Evolutionary conservation across 2,888 invertebrate genomes (phyloP), one percentile per base, ranked within the genome.

Genomic region (Leptinotarsa haldemani): DNA sequence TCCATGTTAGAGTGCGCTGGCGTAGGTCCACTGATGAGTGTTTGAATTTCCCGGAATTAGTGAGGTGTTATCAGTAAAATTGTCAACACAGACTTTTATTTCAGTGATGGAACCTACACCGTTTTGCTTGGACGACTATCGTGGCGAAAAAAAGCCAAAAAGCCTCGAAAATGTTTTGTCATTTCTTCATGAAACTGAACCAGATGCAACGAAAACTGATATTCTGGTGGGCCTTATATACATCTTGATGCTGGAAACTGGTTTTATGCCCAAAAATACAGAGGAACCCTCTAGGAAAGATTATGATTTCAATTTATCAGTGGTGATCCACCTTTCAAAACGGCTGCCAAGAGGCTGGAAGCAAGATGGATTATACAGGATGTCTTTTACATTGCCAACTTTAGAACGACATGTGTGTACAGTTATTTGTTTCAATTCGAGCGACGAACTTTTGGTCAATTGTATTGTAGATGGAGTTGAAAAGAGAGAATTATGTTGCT

Each of bases 181-280:
- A 66, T 82, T 73, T 73, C 78, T 83, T 30, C 75, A 82, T 78
- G 68, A 65, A 61, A 68, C 70, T 15, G 69, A 70, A 20, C 64
- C 70, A 47, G 56, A 56, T 7, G 74, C 76, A 25, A 78, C 75
- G 48, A 80, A 76, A 79, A 78, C 78, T 71, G 87, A 88, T 76
- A 81, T 86, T 22, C 74, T 87, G 68, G 83, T 83, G n/a, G 82
- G 86, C 69, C 79, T 87, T 48, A 78, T 87, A 46, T 86, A 86
- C 75, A 80, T 87, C 69, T 69, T 87, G 47, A 86, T 87, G 85
- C 75, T 87, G 30, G 88, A 88, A 80, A 79, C 77, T 77, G 87
- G 86, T 61, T 88, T 88, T 79, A 80, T 86, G 30, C 84, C 86
- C 30, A 63, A 65, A n/a, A 79, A 83, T 65, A 79, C 77, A 61